These are phyloP conservation scores for Agapornis roseicollis DNA, from an alignment of 2,113 vertebrate species.

Conservation along the genomic window DNA sequence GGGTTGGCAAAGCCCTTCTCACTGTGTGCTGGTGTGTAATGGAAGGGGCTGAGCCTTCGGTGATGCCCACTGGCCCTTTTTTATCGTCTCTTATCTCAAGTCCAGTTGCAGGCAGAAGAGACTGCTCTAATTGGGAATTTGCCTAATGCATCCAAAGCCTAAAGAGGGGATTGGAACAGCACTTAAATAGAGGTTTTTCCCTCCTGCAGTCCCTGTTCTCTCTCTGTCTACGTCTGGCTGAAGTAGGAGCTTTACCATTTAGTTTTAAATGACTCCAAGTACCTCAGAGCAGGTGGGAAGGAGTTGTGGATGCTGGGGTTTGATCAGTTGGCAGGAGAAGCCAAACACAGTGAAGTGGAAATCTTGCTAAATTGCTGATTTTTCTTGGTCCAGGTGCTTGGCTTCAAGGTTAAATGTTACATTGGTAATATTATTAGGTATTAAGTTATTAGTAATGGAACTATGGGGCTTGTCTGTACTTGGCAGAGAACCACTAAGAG, in stretches of 20 bases:
- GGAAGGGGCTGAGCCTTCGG: not conserved
- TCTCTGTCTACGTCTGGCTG: not conserved
- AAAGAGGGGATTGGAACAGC: not conserved
- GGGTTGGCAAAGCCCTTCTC: not conserved
- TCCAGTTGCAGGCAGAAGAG: not conserved
- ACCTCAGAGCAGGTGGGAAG: not conserved
- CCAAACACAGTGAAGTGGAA: not conserved
- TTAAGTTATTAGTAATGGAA: slow-evolving; percentile 45
- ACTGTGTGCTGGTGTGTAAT: not conserved
- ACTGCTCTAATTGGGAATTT: not conserved
- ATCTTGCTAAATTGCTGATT: not conserved
- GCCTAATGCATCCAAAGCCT: not conserved
- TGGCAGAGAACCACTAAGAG: slow-evolving; percentile 13
- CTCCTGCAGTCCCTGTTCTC: not conserved
- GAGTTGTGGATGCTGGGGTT: not conserved
- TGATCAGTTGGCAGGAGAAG: not conserved
- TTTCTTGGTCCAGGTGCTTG: slow-evolving; percentile 35
- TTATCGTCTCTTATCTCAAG: not conserved
- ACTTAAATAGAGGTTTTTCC: not conserved
- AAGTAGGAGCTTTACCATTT: not conserved
- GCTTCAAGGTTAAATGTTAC: slow-evolving; percentile 35
- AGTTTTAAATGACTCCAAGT: not conserved
- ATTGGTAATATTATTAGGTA: slow-evolving; percentile 32
- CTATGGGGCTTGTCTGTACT: slow-evolving; percentile 12
- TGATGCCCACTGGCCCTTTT: not conserved